phyloP scores from a whole-genome alignment of 30 jellyfish, hydroid and myxozoan species.

The Aurelia sp. region DNA sequence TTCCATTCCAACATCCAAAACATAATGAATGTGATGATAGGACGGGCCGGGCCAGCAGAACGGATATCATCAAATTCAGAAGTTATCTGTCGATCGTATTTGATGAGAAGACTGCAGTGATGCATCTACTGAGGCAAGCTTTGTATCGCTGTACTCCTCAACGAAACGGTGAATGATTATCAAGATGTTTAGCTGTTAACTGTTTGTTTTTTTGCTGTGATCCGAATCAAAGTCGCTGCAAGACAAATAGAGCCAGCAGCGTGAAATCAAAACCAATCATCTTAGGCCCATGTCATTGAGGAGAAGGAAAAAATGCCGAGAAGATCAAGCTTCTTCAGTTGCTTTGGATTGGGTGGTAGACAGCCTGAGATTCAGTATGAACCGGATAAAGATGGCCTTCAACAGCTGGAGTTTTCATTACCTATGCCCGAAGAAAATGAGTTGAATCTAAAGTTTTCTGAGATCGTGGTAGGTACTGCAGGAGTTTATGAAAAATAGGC shows the following conservation, averaged over 20 bases:
- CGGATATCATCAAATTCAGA: too few species aligned
- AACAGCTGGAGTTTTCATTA: constrained; percentile 75
- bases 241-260: constrained; percentile 22
- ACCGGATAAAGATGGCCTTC: constrained; percentile 91
- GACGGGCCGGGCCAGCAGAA: too few species aligned
- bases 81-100: too few species aligned
- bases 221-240: constrained; percentile 20
- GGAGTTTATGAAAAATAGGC: too few species aligned
- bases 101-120: too few species aligned
- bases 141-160: too few species aligned
- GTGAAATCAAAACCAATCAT: not conserved
- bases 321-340: constrained; percentile 78
- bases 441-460: constrained; percentile 83
- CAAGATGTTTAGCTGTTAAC: not conserved
- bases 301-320: constrained; percentile 64
- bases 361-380: constrained; percentile 86
- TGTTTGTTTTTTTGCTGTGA: constrained; percentile 52
- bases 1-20: too few species aligned
- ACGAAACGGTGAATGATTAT: too few species aligned
- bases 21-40: too few species aligned
- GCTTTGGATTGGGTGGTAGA: constrained; percentile 86
- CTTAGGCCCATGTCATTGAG: too few species aligned
- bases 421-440: constrained; percentile 98
- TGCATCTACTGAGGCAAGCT: too few species aligned
- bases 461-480: constrained; percentile 81